Evolutionary conservation across 1,140 invertebrate species (phyloP), one percentile per base, ranked within the genome.

Genomic region (Hesperophylax magnus): DNA sequence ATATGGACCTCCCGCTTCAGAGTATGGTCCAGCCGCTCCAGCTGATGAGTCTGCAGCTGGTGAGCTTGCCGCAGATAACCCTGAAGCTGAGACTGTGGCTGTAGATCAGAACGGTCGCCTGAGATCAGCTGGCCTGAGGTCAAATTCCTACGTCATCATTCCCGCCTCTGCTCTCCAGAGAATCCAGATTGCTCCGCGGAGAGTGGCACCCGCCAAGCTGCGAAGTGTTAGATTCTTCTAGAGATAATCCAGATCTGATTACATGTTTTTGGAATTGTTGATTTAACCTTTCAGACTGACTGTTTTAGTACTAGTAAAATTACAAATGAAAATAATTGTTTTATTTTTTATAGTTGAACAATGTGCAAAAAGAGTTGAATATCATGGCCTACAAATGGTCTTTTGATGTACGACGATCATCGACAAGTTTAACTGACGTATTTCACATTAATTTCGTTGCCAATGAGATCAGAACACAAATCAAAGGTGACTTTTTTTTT

Each of bases 1-100:
- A 22, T 90, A 90, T 11, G 89, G 88, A 18, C 80, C 87, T 0
- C 89, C 89, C n/a, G 86, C 84, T 34, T n/a, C 34, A 1, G 85
- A 86, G 24, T 90, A 90, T 80, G 87, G 86, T 69, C 86, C 88
- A 20, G 88, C 89, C 7, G 80, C 86, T 18, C 85, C 85, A 11
- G 86, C 84, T 3, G 88, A 87, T 77, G 77, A 82, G 1, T 84
- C 87, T 88, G 7, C 81, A 86, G 18, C 85, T 85, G 14, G 86
- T 84, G 5, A 88, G 24, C 22, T 8, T 9, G 2, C 5, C 2
- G 27, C 27, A 27, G 39, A 47, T 6, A 14, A 47, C 14, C 39
- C 39, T 14, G 39, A 14, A 47, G 39, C 39, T 14, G 39, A 47
- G 39, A 9, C 71, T 71, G 15, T 80, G 47, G 15, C 71, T 60